Evolutionary conservation across 92 coral and sea anemone genomes (phyloP), one percentile per base, ranked within the genome.

Genomic region (Parazoanthus swiftii): DNA sequence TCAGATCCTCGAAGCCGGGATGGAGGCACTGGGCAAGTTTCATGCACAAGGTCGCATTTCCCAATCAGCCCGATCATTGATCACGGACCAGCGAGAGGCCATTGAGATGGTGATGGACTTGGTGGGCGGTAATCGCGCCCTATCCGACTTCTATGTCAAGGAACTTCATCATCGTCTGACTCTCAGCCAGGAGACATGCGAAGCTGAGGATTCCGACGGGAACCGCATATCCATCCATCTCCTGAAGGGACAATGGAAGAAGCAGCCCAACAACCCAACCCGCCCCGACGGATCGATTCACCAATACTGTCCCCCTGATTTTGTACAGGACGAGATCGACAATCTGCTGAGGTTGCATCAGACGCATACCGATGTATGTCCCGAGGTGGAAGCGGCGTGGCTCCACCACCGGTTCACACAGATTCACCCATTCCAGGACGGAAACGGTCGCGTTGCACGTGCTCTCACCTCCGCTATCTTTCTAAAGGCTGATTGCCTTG

Each of bases 381-480:
- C 73, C 73, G 73, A 67, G 33, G 73, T 67, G n/a, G 73, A 67
- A 67, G 73, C 73, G 25, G 73, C 73, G 33, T 67, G 73, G 73
- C 73, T 67, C 33, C 73, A 67, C 33, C 73, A 67, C 33, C n/a
- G 73, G 73, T 67, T 67, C 33, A 25, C 73, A 25, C 73, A 67
- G 73, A 67, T 67, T 67, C 73, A 67, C 73, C 73, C 73, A 25
- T 67, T 67, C 33, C 73, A 67, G 73, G 73, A 67, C 33, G 73
- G 73, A 21, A 67, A 67, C 73, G 73, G 73, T 20, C 73, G 73
- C 33, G 33, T 67, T 25, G 73, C 73, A 25, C n/a, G 73, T 21
- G 73, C 73, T 20, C 73, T 67, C 73, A 25, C 73, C 73, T 20
- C 73, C 25, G 25, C 33, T 21, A 25, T 67, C n/a, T 67, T 67